Evolutionary conservation across 2,888 invertebrate species (phyloP).

Genomic region (Iphiclides podalirius): DNA sequence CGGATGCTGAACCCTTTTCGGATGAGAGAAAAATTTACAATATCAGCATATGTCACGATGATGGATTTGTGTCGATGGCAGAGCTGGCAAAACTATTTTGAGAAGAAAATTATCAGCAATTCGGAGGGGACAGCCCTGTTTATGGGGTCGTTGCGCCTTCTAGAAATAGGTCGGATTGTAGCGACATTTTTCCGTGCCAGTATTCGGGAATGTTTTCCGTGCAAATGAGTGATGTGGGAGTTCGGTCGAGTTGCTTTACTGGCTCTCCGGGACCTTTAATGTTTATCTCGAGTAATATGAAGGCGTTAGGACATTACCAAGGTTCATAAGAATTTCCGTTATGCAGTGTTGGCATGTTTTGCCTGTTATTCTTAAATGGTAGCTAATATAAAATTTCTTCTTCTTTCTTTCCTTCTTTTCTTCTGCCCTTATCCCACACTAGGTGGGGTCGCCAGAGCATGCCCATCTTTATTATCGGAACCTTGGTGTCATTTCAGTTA

Average conservation of each 20-base stretch:
- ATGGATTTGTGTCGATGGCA: too few relatives aligned
- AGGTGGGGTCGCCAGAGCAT: too few relatives aligned
- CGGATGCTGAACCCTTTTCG: too few relatives aligned
- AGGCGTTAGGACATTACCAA: conserved; percentile 19
- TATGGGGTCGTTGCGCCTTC: conserved; percentile 55
- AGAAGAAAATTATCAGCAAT: background rate
- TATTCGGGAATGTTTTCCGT: conserved; percentile 53
- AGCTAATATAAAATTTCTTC: too few relatives aligned
- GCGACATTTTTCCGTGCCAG: conserved; percentile 57
- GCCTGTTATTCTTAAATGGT: too few relatives aligned
- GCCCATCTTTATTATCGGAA: too few relatives aligned
- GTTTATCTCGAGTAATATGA: conserved; percentile 21
- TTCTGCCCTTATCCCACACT: too few relatives aligned
- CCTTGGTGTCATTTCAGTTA: too few relatives aligned
- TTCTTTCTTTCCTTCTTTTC: too few relatives aligned
- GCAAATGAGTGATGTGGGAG: conserved; percentile 55
- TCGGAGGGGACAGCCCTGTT: conserved; percentile 15
- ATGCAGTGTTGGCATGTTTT: background rate
- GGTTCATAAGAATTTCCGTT: background rate
- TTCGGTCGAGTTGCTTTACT: conserved; percentile 27
- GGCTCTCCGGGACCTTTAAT: conserved; percentile 23
- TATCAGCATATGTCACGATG: too few relatives aligned
- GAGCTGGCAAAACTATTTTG: too few relatives aligned
- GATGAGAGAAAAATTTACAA: too few relatives aligned
- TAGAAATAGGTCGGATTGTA: conserved; percentile 68